Conservation (phyloP, 2,888 invertebrate species). For the Conus canariensis region DNA sequence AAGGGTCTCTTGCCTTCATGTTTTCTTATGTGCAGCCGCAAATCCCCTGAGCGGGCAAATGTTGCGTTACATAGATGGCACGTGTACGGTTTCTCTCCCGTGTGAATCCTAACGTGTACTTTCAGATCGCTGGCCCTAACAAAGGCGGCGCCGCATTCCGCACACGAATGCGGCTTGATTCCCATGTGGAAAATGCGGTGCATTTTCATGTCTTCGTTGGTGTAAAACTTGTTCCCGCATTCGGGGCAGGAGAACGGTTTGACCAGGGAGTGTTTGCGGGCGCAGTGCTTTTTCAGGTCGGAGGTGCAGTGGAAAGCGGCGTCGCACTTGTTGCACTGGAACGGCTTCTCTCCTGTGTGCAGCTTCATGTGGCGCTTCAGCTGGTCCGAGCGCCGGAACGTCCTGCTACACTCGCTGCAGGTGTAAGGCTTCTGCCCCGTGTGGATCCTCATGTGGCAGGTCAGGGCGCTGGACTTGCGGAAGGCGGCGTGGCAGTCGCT, state of each 20-base stretch:
- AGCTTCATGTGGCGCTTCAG: not conserved
- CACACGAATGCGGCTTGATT: not conserved
- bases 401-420: not conserved
- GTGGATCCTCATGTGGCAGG: not conserved
- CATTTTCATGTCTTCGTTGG: slow-evolving; percentile 27
- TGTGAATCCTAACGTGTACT: slow-evolving; percentile 23
- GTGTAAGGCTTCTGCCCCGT: not conserved
- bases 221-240: slow-evolving; percentile 19
- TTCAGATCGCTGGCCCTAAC: not conserved
- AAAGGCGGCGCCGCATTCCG: not conserved
- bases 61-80: not conserved
- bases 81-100: not conserved
- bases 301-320: not conserved
- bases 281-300: not conserved
- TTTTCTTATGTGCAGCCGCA: not conserved
- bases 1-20: not conserved
- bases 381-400: not conserved
- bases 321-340: not conserved
- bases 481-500: not conserved
- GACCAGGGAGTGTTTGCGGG: not conserved
- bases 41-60: not conserved
- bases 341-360: slow-evolving; percentile 4
- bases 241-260: not conserved
- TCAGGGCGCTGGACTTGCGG: not conserved
- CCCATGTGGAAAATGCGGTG: not conserved